These are phyloP conservation scores for Helobdella robusta DNA, from an alignment of 2,888 invertebrate species.

Conservation along the genomic window DNA sequence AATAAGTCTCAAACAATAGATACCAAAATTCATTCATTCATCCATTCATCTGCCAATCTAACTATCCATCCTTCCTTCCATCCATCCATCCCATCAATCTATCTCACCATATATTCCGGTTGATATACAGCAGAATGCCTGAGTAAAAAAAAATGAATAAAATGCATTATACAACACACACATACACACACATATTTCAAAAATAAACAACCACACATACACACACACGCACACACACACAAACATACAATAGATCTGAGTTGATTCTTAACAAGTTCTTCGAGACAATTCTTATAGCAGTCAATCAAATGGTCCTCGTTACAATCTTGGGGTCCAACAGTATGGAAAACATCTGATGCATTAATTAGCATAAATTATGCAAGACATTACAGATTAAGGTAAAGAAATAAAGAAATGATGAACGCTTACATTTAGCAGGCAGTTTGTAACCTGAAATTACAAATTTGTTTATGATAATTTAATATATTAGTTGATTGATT, in stretches of 20 bases:
- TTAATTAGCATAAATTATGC: background rate
- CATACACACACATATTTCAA: constrained; percentile 1
- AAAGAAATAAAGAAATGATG: background rate
- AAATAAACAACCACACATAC: constrained; percentile 1
- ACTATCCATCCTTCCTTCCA: too few relatives aligned
- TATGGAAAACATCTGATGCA: constrained; percentile 72
- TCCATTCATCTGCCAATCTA: too few relatives aligned
- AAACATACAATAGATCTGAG: constrained; percentile 25
- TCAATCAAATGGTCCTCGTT: constrained; percentile 50
- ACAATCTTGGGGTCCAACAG: constrained; percentile 74
- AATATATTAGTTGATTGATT: background rate
- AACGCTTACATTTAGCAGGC: constrained; percentile 68
- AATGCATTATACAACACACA: background rate
- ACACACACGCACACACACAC: background rate
- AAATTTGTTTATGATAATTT: background rate
- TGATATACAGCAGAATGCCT: constrained; percentile 77
- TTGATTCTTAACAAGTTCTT: constrained; percentile 5
- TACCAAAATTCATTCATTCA: too few relatives aligned
- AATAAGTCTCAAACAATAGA: too few relatives aligned
- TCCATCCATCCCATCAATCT: too few relatives aligned
- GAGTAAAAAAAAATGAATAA: constrained; percentile 32
- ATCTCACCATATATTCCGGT: constrained; percentile 71
- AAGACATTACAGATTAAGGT: background rate
- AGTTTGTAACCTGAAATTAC: constrained; percentile 58
- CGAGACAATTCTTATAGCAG: constrained; percentile 22